Evolutionary conservation across 2,888 invertebrate genomes (phyloP).

Genomic region (Scrobipalpa atriplicella): DNA sequence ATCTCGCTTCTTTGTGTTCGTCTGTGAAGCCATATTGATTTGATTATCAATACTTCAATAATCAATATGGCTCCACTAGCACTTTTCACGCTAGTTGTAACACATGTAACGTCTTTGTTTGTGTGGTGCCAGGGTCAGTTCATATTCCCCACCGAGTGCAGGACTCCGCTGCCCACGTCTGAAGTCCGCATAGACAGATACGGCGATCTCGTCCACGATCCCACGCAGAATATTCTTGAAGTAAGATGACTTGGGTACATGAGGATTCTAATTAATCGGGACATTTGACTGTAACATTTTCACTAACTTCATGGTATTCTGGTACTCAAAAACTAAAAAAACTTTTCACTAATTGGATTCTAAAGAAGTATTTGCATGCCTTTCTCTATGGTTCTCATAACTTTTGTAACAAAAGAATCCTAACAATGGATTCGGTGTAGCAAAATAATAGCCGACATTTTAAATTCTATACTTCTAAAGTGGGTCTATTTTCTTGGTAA

Average conservation of each 20-base stretch:
- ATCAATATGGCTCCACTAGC: constrained; percentile 31
- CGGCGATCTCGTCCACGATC: constrained; percentile 77
- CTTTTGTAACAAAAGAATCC: background rate
- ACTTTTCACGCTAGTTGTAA: constrained; percentile 25
- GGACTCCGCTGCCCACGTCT: constrained; percentile 87
- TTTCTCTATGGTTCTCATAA: background rate
- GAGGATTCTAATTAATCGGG: constrained; percentile 35
- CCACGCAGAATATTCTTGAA: constrained; percentile 78
- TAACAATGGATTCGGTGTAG: constrained; percentile 4
- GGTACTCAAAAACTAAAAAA: constrained; percentile 34
- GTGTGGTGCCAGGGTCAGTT: constrained; percentile 90
- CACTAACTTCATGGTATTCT: constrained; percentile 48
- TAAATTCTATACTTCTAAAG: constrained; percentile 13
- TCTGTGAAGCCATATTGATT: constrained; percentile 33
- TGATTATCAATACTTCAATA: constrained; percentile 21
- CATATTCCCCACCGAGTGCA: constrained; percentile 93
- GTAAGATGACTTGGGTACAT: constrained; percentile 73
- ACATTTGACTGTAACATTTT: constrained; percentile 34
- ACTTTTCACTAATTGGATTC: constrained; percentile 1
- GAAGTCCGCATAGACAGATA: constrained; percentile 86
- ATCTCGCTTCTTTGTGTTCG: constrained; percentile 54
- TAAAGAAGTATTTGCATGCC: constrained; percentile 10
- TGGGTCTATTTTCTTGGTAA: constrained; percentile 7
- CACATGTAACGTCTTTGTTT: constrained; percentile 49
- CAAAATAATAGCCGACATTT: constrained; percentile 11